Conservation (phyloP, 2,888 invertebrate species). For the Ptychoptera albimana region DNA sequence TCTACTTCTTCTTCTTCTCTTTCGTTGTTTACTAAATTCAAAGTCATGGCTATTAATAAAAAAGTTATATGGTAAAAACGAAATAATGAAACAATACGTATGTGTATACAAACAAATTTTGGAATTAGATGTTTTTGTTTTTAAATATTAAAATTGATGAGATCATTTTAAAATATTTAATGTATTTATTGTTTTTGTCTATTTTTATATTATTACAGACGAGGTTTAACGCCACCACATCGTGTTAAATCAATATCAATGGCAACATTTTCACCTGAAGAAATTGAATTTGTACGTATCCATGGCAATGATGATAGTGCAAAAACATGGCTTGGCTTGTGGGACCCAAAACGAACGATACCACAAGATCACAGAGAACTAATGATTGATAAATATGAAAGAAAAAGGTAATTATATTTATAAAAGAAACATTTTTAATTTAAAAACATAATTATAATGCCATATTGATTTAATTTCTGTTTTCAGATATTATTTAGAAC, state of each 20-base stretch:
- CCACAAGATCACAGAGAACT: conserved; percentile 84
- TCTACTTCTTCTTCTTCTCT: too few relatives aligned
- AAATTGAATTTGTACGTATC: conserved; percentile 76
- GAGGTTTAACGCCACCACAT: conserved; percentile 94
- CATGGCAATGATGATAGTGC: conserved; percentile 90
- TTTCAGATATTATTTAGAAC: conserved; percentile 25
- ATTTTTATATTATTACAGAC: conserved; percentile 43
- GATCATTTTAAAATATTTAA: too few relatives aligned
- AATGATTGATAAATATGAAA: conserved; percentile 90
- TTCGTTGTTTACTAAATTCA: too few relatives aligned
- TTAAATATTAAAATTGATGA: too few relatives aligned
- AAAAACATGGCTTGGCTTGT: conserved; percentile 82
- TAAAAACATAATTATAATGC: not conserved
- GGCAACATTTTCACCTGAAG: conserved; percentile 92
- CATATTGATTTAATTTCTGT: not conserved
- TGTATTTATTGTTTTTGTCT: not conserved
- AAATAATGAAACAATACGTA: too few relatives aligned
- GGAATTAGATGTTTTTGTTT: too few relatives aligned
- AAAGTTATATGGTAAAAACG: too few relatives aligned
- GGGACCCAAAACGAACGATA: conserved; percentile 68
- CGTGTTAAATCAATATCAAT: conserved; percentile 97
- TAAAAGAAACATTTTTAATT: not conserved
- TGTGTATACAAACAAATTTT: too few relatives aligned
- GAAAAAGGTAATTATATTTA: conserved; percentile 46
- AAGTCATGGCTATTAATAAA: too few relatives aligned